Evolutionary conservation across 2,888 invertebrate genomes (phyloP), one percentile per base, ranked within the genome.

Genomic region (Tricholauxania praeusta): DNA sequence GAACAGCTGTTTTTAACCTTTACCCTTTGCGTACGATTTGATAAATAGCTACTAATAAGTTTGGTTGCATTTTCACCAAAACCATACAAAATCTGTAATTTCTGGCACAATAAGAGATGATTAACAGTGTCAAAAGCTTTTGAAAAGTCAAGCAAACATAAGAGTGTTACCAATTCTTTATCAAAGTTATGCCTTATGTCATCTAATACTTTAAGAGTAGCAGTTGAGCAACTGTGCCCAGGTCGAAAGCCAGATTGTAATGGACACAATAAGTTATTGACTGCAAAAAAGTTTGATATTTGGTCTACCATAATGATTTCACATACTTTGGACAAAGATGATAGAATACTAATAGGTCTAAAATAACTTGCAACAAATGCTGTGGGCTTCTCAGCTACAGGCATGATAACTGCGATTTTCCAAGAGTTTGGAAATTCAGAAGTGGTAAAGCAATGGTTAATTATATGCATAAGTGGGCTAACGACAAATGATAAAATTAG

Each of bases 171-270:
- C 10, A 17, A 15, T 5, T 48, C 28, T 22, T 8, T 15, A 48
- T 72, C 72, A 55, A 28, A 65, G 1, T 14, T n/a, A 47, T 3
- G 49, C 14, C 63, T 17, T 22, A 65, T 55, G 32, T 72, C 72
- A 3, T 64, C 47, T 22, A 66, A 19, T 19, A 64, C 49, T 55
- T 72, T 72, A 14, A n/a, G n/a, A 10, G 19, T 49, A 7, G 65
- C 65, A 49, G 72, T 65, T 65, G 57, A 51, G 51, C 65, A 72
- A 48, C 57, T 72, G 51, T 72, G 55, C 12, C 19, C 65, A 47
- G 65, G 51, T 22, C 72, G 57, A 17, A 64, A 72, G 19, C 49
- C 48, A 12, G 65, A 71, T 12, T 71, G 63, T 12, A 32, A 28
- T 5, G 32, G 32, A 52, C 52, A 72, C 57, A 72, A 49, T 14